phyloP scores from a whole-genome alignment of 2,113 vertebrate species.

The Collichthys lucidus region DNA sequence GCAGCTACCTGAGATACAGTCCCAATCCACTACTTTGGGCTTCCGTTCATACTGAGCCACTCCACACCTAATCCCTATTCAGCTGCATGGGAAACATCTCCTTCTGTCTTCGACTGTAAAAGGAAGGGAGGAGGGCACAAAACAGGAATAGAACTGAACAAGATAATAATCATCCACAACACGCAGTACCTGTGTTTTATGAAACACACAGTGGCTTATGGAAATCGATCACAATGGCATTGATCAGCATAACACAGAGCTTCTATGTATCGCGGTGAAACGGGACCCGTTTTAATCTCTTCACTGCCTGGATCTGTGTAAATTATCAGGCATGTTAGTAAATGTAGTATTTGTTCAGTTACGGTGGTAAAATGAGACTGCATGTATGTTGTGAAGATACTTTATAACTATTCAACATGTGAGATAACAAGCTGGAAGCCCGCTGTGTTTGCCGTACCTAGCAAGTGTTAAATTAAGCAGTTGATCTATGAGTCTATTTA shows the following conservation, averaged over 20 bases:
- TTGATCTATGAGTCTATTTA: background rate
- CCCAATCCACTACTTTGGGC: conserved; percentile 59
- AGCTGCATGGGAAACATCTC: conserved; percentile 32
- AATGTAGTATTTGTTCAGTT: conserved; percentile 48
- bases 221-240: conserved; percentile 71
- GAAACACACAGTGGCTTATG: conserved; percentile 56
- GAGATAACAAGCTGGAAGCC: background rate
- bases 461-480: background rate
- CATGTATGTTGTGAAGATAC: background rate
- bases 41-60: conserved; percentile 56
- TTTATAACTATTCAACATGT: conserved; percentile 19
- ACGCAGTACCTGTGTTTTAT: conserved; percentile 62
- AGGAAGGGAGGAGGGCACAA: conserved; percentile 2
- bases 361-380: conserved; percentile 44
- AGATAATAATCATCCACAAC: conserved; percentile 67
- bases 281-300: conserved; percentile 74
- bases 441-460: background rate
- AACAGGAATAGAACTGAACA: conserved; percentile 46
- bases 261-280: conserved; percentile 69
- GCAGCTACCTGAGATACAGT: conserved; percentile 66
- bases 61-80: conserved; percentile 59
- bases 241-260: conserved; percentile 56
- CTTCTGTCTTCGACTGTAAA: conserved; percentile 29
- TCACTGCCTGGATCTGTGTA: conserved; percentile 49
- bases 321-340: conserved; percentile 49